Evolutionary conservation across 2,797 vertebrate genomes (phyloP), one percentile per base, ranked within the genome.

Genomic region (Rhyacichthys aspro): DNA sequence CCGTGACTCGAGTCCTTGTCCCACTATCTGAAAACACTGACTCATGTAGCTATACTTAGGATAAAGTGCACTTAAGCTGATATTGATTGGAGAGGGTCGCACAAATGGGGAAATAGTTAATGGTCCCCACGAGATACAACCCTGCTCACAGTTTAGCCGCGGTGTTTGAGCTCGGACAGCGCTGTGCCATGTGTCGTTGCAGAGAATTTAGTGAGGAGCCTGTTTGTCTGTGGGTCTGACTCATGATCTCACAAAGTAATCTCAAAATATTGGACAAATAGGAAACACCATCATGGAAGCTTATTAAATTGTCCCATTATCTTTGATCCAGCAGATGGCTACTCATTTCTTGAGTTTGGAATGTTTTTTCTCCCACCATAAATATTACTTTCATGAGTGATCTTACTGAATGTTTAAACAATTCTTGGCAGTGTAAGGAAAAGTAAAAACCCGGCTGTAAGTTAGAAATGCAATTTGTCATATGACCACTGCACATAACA

Each of bases 1-100:
- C 63, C 67, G 65, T 78, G 79, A 82, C 87, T 67, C 55, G 58
- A 72, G 70, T 63, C 33, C 62, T 86, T 88, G 81, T 82, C 66
- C 65, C 41, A 47, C 78, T 90, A 91, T 93, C 91, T 89, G 19
- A 49, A 74, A 33, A 70, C 70, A 78, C 64, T 88, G 88, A 88
- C 85, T 81, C 90, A 90, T 86, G 85, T 45, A 34, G 82, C 86
- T 92, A 92, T 92, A 90, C 83, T 84, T 83, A 71, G 89, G 79
- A 42, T 69, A 64, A 78, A 83, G 82, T 76, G 81, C 81, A 79
- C 75, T 86, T 38, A 0, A 70, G 81, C 84, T 83, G 88, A 88
- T 92, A 91, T 76, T 61, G 67, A 79, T 76, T 84, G 75, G 58
- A 85, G 74, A 79, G 72, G 56, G 73, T 68, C 59, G 64, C 74